Evolutionary conservation across 2,888 invertebrate genomes (phyloP).

Genomic region (Dicyrtoma fusca): DNA sequence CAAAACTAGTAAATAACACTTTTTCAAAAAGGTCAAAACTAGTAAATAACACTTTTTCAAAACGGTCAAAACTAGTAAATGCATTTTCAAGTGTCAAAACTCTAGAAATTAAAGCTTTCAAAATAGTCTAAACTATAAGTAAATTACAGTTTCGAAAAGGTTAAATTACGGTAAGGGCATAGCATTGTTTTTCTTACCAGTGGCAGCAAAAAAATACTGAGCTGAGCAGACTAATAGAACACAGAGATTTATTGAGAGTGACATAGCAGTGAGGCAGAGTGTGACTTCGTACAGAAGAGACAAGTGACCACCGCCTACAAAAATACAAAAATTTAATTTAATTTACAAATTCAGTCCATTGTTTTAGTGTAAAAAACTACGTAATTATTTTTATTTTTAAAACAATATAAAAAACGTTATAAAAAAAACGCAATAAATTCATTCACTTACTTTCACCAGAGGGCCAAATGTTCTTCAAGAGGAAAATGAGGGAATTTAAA

Average conservation of each 20-base stretch:
- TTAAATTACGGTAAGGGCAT: no score
- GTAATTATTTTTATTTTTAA: background rate
- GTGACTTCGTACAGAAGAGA: slow-evolving; percentile 56
- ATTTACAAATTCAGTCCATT: background rate
- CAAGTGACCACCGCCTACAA: slow-evolving; percentile 48
- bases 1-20: no score
- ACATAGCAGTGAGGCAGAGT: slow-evolving; percentile 55
- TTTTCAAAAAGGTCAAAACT: no score
- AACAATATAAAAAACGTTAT: background rate
- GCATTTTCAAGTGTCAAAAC: no score
- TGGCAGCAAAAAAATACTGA: slow-evolving; percentile 54
- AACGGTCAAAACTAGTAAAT: no score
- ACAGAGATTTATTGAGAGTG: slow-evolving; percentile 55
- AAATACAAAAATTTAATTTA: background rate
- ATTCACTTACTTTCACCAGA: background rate
- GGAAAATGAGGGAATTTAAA: slow-evolving; percentile 54
- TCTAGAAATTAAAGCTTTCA: no score
- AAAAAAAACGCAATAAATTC: background rate
- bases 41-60: no score
- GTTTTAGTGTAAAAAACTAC: background rate
- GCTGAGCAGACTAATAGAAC: slow-evolving; percentile 55
- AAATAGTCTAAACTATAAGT: no score
- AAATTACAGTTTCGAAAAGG: no score
- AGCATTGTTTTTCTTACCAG: slow-evolving; percentile 35
- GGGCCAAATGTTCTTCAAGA: slow-evolving; percentile 46